These are phyloP conservation scores for Trichopoda pennipes DNA, from an alignment of 2,888 invertebrate species.

Conservation along the genomic window DNA sequence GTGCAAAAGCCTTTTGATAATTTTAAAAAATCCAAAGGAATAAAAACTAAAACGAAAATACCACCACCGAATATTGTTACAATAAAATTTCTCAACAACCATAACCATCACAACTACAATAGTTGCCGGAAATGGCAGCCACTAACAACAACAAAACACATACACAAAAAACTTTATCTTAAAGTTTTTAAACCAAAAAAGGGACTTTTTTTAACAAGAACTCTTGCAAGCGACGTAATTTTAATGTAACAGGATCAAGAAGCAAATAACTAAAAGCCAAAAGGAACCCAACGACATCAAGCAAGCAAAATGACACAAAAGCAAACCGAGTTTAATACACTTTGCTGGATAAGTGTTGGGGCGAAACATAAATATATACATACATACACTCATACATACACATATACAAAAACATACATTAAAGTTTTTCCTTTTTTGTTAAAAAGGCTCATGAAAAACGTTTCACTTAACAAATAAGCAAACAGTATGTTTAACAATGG, in stretches of 20 bases:
- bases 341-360: conserved; percentile 15
- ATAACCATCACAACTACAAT: conserved; percentile 16
- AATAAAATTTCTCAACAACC: conserved; percentile 4
- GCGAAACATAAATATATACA: not conserved
- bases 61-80: conserved; percentile 30
- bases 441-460: conserved; percentile 44
- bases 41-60: conserved; percentile 42
- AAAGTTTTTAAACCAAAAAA: conserved; percentile 36
- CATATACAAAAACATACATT: not conserved
- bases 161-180: conserved; percentile 29
- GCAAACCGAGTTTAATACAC: conserved; percentile 41
- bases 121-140: conserved; percentile 31
- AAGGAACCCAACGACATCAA: conserved; percentile 30
- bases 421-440: conserved; percentile 30
- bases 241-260: conserved; percentile 51
- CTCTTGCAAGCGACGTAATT: conserved; percentile 42
- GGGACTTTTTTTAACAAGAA: conserved; percentile 10
- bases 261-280: conserved; percentile 27
- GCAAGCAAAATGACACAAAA: conserved; percentile 55
- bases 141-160: conserved; percentile 14
- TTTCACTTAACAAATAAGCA: conserved; percentile 49
- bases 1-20: conserved; percentile 49
- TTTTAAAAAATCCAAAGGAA: conserved; percentile 39
- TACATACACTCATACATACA: not conserved
- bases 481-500: conserved; percentile 45